These are phyloP conservation scores for Anolis sagrei DNA, from an alignment of 2,113 vertebrate genomes.

Conservation along the genomic window DNA sequence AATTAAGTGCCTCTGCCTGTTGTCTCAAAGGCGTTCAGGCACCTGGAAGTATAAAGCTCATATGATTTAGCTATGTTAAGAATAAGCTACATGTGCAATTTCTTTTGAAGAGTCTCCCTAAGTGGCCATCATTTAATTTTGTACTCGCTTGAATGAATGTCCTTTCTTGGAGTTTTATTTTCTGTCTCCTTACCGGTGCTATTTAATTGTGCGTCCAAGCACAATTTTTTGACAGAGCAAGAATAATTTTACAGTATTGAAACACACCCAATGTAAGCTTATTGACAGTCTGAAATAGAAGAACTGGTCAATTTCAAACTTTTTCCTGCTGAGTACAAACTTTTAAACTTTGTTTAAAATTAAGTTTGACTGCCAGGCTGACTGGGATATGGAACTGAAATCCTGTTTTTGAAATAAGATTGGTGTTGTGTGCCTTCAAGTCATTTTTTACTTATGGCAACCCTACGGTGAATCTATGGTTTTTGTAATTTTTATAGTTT, in stretches of 20 bases:
- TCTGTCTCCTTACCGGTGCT: not conserved
- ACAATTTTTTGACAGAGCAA: slow-evolving; percentile 15
- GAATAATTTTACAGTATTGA: not conserved
- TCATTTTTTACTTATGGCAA: no score
- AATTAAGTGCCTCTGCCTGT: slow-evolving; percentile 58
- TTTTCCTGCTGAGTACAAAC: no score
- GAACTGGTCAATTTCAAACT: not conserved
- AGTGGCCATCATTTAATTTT: not conserved
- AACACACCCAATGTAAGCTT: slow-evolving; percentile 7
- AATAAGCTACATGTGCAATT: not conserved
- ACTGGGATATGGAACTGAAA: not conserved
- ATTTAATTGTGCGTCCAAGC: not conserved
- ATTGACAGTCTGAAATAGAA: not conserved
- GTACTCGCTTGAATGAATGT: not conserved
- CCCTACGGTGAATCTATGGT: no score
- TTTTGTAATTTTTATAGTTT: no score
- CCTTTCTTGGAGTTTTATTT: not conserved
- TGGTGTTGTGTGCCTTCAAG: no score
- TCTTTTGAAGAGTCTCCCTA: not conserved
- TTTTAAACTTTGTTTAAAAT: not conserved
- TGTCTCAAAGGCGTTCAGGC: slow-evolving; percentile 21
- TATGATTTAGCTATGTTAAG: not conserved
- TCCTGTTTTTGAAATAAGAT: not conserved
- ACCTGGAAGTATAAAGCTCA: slow-evolving; percentile 7
- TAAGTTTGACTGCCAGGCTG: no score